Evolutionary conservation across 2,113 vertebrate genomes (phyloP).

Genomic region (Coptodon bakossiorum): DNA sequence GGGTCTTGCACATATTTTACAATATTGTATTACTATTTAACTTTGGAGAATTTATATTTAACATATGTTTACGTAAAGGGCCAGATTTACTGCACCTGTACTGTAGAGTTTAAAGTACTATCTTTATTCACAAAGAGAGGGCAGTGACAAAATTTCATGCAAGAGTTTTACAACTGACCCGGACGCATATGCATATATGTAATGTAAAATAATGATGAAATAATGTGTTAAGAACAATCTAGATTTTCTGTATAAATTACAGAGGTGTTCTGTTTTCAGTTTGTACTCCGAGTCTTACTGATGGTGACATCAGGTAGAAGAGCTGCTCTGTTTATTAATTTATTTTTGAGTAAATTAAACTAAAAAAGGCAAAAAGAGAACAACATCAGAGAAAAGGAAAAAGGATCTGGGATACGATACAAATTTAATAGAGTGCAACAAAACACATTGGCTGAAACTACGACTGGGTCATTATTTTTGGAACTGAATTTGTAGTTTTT

Average conservation of each 20-base stretch:
- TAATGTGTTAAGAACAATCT: background rate
- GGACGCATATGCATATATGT: background rate
- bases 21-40: background rate
- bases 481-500: background rate
- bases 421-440: background rate
- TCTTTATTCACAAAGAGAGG: background rate
- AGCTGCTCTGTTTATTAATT: background rate
- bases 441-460: background rate
- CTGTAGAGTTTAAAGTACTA: fast-evolving
- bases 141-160: background rate
- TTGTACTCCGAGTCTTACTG: background rate
- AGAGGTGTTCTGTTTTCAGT: background rate
- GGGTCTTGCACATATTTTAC: background rate
- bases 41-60: background rate
- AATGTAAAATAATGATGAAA: background rate
- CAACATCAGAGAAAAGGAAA: background rate
- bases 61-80: background rate
- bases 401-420: background rate
- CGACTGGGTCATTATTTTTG: background rate
- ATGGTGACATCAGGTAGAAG: background rate
- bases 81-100: background rate
- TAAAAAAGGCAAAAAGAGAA: background rate
- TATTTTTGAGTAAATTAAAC: background rate
- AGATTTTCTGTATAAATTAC: background rate
- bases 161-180: background rate